These are phyloP conservation scores for Sebastes variabilis DNA, from an alignment of 2,797 vertebrate genomes.

Conservation along the genomic window DNA sequence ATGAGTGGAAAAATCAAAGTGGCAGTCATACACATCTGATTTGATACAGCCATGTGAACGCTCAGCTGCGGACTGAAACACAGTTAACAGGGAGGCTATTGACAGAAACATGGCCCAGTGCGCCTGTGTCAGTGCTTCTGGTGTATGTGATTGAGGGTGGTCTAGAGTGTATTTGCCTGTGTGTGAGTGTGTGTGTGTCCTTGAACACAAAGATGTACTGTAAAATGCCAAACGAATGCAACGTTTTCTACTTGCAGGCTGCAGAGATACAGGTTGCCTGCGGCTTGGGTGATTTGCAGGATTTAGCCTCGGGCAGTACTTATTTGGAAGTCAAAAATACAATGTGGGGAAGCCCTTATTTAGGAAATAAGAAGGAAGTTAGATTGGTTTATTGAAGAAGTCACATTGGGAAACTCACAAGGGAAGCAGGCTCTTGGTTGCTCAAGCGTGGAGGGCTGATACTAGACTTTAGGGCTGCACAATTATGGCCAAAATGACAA, in stretches of 20 bases:
- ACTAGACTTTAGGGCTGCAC: neutral
- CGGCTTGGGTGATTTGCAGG: neutral
- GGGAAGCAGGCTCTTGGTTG: neutral
- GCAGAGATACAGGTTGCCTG: neutral
- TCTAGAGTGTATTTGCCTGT: neutral
- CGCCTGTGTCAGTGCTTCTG: constrained; percentile 25
- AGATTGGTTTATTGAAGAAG: neutral
- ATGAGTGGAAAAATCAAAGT: constrained; percentile 79
- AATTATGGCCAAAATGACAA: too few species aligned
- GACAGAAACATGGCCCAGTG: constrained; percentile 51
- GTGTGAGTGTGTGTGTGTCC: neutral
- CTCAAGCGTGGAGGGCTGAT: neutral
- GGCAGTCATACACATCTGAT: constrained; percentile 71
- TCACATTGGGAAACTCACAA: neutral
- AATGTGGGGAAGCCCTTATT: neutral
- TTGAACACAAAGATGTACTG: constrained; percentile 5
- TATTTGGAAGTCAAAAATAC: neutral
- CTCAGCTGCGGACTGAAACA: constrained; percentile 44
- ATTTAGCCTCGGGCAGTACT: neutral
- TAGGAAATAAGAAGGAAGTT: neutral
- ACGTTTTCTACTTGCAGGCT: neutral
- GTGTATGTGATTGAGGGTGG: constrained; percentile 17
- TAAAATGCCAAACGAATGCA: neutral
- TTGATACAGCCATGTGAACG: constrained; percentile 60
- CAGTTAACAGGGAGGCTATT: constrained; percentile 57